Evolutionary conservation across 2,888 invertebrate species (phyloP), one percentile per base, ranked within the genome.

Genomic region (Drosophila fulvimacula): DNA sequence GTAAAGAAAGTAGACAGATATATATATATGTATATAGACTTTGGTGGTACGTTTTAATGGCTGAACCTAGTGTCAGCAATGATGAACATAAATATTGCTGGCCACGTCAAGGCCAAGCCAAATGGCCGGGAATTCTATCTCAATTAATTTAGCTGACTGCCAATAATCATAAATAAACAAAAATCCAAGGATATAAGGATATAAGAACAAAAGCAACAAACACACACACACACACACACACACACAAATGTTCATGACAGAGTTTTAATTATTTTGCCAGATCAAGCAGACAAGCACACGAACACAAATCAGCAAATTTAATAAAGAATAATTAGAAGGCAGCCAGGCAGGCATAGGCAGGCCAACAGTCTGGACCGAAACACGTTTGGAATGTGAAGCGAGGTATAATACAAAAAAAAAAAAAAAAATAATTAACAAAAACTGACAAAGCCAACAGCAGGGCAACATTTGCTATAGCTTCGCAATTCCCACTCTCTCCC

Each of bases 131-230:
- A 63, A 44, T 46, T 24, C 52, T 52, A 70, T 74, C 77, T 83
- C 84, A 82, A 82, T 86, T 83, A 86, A 86, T 82, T 83, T 77
- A 55, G 67, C 55, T 24, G 69, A 38, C 77, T 83, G 84, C 81
- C 87, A 83, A 82, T 82, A 82, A 86, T 82, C 81, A 83, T 83
- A 86, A 82, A 82, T 86, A 82, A 86, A 73, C 75, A 60, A 77
- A 48, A 62, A 42, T 53, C 76, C 69, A 73, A 65, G 63, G 62
- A 70, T 57, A 10, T 46, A n/a, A 53, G 60, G 62, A 69, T 52
- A 46, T 48, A 30, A 58, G 60, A 19, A 30, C 42, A 44, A 3
- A 44, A 48, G 58, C 57, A 27, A 53, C n/a, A 46, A 17, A 42
- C 42, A 24, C 24, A 44, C n/a, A 46, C 17, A 42, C 42, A 30